Percentiles rank a stretch among this genome's conserved stretches.
These are phyloP conservation scores for Listronotus bonariensis DNA, from an alignment of 1,140 invertebrate genomes.

Conservation along the genomic window DNA sequence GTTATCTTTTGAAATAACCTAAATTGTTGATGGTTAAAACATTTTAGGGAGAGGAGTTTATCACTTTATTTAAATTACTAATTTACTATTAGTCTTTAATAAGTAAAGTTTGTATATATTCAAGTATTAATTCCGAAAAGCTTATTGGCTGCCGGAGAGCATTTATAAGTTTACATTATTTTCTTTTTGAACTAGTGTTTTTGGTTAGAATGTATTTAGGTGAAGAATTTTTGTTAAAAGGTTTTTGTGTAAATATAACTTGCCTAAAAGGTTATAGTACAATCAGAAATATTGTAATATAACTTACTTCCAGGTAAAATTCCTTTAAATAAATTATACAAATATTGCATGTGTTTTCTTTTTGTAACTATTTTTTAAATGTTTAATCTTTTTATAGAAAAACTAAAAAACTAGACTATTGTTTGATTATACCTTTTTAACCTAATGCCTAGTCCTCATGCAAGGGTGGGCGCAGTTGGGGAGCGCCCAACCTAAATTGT, in stretches of 20 bases:
- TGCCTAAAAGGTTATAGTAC: conserved; percentile 29
- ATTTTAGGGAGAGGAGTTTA: conserved; percentile 7
- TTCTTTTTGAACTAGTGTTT: conserved; percentile 17
- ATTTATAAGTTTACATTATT: conserved; percentile 24
- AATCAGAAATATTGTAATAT: conserved; percentile 26
- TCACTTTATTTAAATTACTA: not conserved
- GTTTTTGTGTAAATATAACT: conserved; percentile 15
- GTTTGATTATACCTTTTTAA: too few relatives aligned
- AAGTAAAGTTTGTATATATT: conserved; percentile 16
- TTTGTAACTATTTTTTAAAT: too few relatives aligned
- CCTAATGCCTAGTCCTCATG: too few relatives aligned
- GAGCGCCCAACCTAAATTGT: too few relatives aligned
- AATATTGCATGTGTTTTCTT: not conserved
- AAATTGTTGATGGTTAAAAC: not conserved
- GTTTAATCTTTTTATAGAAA: too few relatives aligned
- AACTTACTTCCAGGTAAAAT: conserved; percentile 22
- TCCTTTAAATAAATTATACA: conserved; percentile 23
- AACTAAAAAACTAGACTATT: too few relatives aligned
- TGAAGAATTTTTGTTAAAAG: not conserved
- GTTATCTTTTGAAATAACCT: not conserved
- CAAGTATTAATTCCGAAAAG: conserved; percentile 1
- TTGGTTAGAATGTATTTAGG: conserved; percentile 2
- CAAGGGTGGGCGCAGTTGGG: too few relatives aligned
- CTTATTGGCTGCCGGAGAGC: conserved; percentile 6
- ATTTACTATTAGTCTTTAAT: conserved; percentile 8